Conservation (phyloP, 2,888 invertebrate genomes). For the Sphecodes monilicornis region DNA sequence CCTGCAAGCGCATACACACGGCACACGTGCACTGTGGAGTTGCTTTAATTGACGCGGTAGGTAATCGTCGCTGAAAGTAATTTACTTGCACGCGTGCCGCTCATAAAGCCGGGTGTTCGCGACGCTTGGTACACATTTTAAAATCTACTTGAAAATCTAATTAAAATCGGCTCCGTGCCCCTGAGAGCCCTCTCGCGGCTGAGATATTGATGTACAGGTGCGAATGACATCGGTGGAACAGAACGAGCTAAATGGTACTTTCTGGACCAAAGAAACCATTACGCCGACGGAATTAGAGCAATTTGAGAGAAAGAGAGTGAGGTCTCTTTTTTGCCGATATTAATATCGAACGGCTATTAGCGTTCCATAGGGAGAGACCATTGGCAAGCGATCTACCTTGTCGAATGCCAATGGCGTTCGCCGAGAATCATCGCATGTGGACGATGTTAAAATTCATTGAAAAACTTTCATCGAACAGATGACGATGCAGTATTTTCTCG, state of each 20-base stretch:
- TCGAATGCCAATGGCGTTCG: neutral
- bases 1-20: constrained; percentile 18
- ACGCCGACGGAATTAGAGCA: neutral
- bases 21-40: constrained; percentile 22
- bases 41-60: constrained; percentile 67
- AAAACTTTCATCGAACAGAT: neutral
- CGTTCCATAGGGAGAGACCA: neutral
- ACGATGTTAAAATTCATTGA: constrained; percentile 6
- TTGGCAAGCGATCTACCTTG: neutral
- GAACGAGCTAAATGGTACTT: constrained; percentile 1
- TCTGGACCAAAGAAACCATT: constrained; percentile 9
- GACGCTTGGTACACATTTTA: constrained; percentile 73
- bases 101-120: constrained; percentile 71
- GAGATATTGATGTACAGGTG: constrained; percentile 27
- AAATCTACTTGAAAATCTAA: constrained; percentile 78
- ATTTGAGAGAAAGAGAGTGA: neutral
- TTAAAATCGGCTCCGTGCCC: constrained; percentile 52
- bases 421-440: neutral
- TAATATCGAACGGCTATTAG: neutral
- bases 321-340: neutral
- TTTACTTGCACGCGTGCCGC: constrained; percentile 74
- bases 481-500: neutral
- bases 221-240: neutral
- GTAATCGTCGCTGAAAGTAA: constrained; percentile 74
- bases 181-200: neutral